Evolutionary conservation across 2,797 vertebrate genomes (phyloP).

Genomic region (Leontocebus nigricollis): DNA sequence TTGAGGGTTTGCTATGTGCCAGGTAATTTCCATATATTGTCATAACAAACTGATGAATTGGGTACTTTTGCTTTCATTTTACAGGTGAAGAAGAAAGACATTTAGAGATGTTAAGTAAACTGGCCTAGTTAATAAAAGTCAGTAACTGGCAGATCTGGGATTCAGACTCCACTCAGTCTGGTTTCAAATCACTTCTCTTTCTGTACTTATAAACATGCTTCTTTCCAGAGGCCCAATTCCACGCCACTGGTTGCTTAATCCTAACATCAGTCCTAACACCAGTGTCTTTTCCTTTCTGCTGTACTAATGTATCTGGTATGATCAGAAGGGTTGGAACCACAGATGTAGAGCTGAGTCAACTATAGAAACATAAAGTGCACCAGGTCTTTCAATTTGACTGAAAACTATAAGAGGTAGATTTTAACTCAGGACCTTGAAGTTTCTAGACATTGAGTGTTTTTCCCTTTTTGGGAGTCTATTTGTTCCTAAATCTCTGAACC

Average conservation of each 20-base stretch:
- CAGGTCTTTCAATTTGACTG: not conserved
- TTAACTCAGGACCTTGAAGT: not conserved
- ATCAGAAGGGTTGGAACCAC: not conserved
- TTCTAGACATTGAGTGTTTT: not conserved
- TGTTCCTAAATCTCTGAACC: conserved; percentile 10
- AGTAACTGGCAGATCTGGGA: not conserved
- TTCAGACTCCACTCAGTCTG: not conserved
- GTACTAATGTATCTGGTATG: not conserved
- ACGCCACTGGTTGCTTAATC: not conserved
- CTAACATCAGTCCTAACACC: not conserved
- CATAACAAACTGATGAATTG: not conserved
- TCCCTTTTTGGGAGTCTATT: not conserved
- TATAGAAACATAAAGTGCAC: not conserved
- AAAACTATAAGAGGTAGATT: not conserved
- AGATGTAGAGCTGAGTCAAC: not conserved
- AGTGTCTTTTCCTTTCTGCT: not conserved
- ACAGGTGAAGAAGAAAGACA: not conserved
- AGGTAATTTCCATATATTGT: not conserved
- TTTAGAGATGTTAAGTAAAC: not conserved
- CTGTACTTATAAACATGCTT: rapidly evolving
- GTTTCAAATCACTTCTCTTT: not conserved
- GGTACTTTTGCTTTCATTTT: not conserved
- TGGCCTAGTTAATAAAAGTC: not conserved
- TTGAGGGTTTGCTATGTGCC: not conserved
- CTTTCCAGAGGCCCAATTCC: not conserved